Percentiles rank a stretch among this genome's conserved stretches.
Evolutionary conservation across 1,140 invertebrate genomes (phyloP).

Genomic region (Tetraneura akinire): DNA sequence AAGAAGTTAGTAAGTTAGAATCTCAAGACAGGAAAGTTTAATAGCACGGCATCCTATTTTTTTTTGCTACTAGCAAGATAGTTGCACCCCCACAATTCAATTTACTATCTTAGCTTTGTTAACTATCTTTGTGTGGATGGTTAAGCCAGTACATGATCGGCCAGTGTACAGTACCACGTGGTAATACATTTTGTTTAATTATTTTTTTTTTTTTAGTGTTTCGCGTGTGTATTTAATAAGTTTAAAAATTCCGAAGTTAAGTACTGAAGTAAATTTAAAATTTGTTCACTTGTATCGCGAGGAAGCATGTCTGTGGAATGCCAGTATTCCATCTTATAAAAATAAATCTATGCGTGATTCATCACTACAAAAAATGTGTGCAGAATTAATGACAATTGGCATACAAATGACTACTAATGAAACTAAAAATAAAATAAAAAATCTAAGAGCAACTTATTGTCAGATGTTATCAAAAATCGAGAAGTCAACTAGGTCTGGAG

Average conservation of each 20-base stretch:
- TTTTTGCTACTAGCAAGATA: neutral
- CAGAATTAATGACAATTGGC: constrained; percentile 16
- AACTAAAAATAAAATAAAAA: constrained; percentile 28
- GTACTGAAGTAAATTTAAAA: constrained; percentile 8
- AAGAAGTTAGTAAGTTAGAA: neutral
- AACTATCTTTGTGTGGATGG: no score
- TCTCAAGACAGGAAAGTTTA: constrained; percentile 15
- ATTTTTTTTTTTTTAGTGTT: no score
- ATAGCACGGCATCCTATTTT: constrained; percentile 13
- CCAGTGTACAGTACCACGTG: no score
- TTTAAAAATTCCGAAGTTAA: constrained; percentile 29
- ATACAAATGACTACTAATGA: constrained; percentile 39
- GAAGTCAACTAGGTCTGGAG: neutral
- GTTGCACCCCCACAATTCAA: no score
- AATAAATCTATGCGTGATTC: constrained; percentile 19
- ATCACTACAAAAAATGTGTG: constrained; percentile 33
- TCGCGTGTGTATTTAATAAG: no score
- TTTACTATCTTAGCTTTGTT: no score
- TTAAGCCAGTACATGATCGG: no score
- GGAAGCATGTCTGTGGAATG: constrained; percentile 25
- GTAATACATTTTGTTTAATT: no score
- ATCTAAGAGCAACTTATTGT: constrained; percentile 23
- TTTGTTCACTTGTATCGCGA: constrained; percentile 19
- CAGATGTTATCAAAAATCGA: constrained; percentile 13
- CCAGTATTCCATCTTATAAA: constrained; percentile 26